These are phyloP conservation scores for Incurvaria masculella DNA, from an alignment of 2,888 invertebrate species.

Conservation along the genomic window DNA sequence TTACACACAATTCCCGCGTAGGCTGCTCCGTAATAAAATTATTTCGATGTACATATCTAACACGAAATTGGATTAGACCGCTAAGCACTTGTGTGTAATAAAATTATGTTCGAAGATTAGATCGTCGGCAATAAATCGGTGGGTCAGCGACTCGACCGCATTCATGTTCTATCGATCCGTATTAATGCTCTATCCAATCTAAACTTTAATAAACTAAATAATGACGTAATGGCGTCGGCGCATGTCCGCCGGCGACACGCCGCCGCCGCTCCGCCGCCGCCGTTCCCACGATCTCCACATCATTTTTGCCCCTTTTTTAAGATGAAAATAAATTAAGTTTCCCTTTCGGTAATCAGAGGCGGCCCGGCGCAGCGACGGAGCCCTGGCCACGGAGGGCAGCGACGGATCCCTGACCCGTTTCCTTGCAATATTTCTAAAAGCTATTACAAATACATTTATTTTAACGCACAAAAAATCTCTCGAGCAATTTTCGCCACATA, in stretches of 20 bases:
- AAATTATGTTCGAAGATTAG: background rate
- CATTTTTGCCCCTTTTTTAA: conserved; percentile 4
- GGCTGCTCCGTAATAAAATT: no score
- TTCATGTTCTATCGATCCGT: conserved; percentile 50
- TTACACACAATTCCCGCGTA: no score
- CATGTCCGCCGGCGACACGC: conserved; percentile 43
- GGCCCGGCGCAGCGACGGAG: background rate
- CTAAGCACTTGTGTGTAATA: background rate
- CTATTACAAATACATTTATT: conserved; percentile 58
- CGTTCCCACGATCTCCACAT: conserved; percentile 8
- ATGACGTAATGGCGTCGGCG: conserved; percentile 45
- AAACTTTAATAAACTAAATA: conserved; percentile 55
- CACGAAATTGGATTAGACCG: no score
- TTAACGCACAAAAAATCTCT: conserved; percentile 52
- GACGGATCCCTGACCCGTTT: conserved; percentile 44
- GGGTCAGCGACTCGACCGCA: conserved; percentile 27
- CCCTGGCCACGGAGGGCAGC: conserved; percentile 17
- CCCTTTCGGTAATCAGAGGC: conserved; percentile 42
- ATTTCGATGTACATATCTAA: no score
- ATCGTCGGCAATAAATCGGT: background rate
- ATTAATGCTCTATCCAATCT: conserved; percentile 52
- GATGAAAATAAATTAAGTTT: conserved; percentile 52
- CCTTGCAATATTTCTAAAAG: conserved; percentile 56
- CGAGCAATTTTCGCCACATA: conserved; percentile 57
- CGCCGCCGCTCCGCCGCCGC: conserved; percentile 21